These are phyloP conservation scores for Hemiscyllium ocellatum DNA, from an alignment of 2,113 vertebrate species.

Conservation along the genomic window DNA sequence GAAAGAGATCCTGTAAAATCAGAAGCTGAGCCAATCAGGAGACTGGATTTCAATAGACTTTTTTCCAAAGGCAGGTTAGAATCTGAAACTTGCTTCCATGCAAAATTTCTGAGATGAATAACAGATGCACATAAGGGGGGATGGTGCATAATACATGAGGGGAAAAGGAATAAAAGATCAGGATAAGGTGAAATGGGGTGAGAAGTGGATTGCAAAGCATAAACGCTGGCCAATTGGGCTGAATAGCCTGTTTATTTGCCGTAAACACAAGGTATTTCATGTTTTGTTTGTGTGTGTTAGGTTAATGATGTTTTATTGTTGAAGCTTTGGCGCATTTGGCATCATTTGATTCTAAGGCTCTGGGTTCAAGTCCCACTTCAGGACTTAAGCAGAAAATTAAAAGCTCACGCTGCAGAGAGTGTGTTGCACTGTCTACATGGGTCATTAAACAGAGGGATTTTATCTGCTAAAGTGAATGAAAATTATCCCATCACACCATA, in stretches of 20 bases:
- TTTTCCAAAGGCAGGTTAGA: neutral
- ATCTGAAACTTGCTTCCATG: neutral
- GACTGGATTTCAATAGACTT: neutral
- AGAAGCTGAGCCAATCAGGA: neutral
- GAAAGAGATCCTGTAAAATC: too few species aligned
- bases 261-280: neutral
- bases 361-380: too few species aligned
- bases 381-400: too few species aligned
- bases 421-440: neutral
- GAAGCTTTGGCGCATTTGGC: neutral
- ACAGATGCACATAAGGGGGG: neutral
- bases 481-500: neutral
- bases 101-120: neutral
- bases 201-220: neutral
- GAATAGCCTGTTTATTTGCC: neutral
- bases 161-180: neutral
- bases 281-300: neutral
- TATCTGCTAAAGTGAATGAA: neutral
- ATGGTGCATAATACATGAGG: neutral
- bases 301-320: neutral
- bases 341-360: too few species aligned
- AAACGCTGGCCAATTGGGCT: neutral
- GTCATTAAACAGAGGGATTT: neutral
- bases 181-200: neutral
- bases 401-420: too few species aligned